A percentile compares a stretch with the other conserved stretches of the same genome.
Evolutionary conservation across 2,888 invertebrate species (phyloP).

Genomic region (Amiota communis): DNA sequence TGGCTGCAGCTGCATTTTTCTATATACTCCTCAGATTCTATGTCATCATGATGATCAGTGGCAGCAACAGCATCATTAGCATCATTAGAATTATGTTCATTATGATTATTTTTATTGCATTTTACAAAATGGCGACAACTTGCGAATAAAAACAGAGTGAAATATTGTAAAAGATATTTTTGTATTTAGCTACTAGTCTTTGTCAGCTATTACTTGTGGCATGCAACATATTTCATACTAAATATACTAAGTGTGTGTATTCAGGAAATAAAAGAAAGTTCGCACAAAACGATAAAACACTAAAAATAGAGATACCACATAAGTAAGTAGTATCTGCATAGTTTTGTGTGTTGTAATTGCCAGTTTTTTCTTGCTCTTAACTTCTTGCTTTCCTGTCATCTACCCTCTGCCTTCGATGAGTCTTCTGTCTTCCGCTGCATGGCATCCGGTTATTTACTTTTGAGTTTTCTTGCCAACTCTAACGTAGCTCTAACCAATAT

Average conservation of each 20-base stretch:
- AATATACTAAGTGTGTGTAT: neutral
- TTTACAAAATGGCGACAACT: conserved; percentile 10
- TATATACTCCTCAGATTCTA: too few relatives aligned
- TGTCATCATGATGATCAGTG: neutral
- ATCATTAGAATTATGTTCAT: conserved; percentile 1
- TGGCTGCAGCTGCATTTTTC: neutral
- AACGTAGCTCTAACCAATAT: conserved; percentile 38
- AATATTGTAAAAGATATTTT: neutral
- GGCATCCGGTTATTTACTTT: conserved; percentile 22
- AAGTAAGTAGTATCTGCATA: neutral
- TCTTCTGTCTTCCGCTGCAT: neutral
- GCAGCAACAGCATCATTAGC: neutral
- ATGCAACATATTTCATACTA: neutral
- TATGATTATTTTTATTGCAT: conserved; percentile 18
- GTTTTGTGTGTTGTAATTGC: conserved; percentile 9
- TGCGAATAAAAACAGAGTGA: neutral
- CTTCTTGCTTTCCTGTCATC: neutral
- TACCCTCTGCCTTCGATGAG: neutral
- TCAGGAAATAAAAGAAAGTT: conserved; percentile 26
- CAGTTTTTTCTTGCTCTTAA: neutral
- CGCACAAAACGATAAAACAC: neutral
- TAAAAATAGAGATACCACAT: neutral
- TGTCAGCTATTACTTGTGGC: neutral
- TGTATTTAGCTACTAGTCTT: neutral
- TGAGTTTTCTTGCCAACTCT: neutral